Evolutionary conservation across 2,797 vertebrate species (phyloP).

Genomic region (Cichlasoma orientale): DNA sequence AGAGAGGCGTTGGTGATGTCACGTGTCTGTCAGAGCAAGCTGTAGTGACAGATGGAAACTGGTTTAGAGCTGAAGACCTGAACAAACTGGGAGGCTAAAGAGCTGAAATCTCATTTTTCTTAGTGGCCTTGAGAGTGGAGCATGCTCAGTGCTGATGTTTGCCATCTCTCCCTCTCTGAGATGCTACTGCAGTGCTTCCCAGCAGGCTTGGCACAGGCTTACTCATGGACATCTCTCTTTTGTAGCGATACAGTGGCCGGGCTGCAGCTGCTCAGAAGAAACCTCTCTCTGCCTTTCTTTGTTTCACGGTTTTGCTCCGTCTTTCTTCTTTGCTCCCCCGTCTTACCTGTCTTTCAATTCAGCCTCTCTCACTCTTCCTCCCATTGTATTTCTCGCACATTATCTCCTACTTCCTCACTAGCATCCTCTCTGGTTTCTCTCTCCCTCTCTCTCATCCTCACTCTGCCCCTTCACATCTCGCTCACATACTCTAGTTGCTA

Average conservation of each 20-base stretch:
- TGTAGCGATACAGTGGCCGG: slow-evolving; percentile 56
- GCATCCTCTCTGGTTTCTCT: slow-evolving; percentile 32
- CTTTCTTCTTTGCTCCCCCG: slow-evolving; percentile 1
- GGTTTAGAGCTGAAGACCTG: slow-evolving; percentile 47
- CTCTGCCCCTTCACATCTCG: slow-evolving; percentile 59
- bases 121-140: slow-evolving; percentile 71
- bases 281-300: slow-evolving; percentile 28
- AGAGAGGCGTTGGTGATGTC: slow-evolving; percentile 18
- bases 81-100: slow-evolving; percentile 56
- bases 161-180: slow-evolving; percentile 65
- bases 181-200: slow-evolving; percentile 75
- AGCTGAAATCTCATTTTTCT: slow-evolving; percentile 69
- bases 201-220: slow-evolving; percentile 71
- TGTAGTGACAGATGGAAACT: slow-evolving; percentile 52
- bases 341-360: slow-evolving; percentile 19
- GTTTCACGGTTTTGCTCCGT: not conserved
- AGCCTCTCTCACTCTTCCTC: slow-evolving; percentile 28
- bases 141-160: slow-evolving; percentile 72
- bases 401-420: slow-evolving; percentile 47
- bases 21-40: slow-evolving; percentile 25
- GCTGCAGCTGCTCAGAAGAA: slow-evolving; percentile 60
- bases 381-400: slow-evolving; percentile 45
- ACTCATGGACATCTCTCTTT: slow-evolving; percentile 73
- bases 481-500: slow-evolving; percentile 69
- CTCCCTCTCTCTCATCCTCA: slow-evolving; percentile 53